A percentile compares a stretch with the other conserved stretches of the same genome.
Evolutionary conservation across 2,113 vertebrate species (phyloP).

Genomic region (Tor tambroides): DNA sequence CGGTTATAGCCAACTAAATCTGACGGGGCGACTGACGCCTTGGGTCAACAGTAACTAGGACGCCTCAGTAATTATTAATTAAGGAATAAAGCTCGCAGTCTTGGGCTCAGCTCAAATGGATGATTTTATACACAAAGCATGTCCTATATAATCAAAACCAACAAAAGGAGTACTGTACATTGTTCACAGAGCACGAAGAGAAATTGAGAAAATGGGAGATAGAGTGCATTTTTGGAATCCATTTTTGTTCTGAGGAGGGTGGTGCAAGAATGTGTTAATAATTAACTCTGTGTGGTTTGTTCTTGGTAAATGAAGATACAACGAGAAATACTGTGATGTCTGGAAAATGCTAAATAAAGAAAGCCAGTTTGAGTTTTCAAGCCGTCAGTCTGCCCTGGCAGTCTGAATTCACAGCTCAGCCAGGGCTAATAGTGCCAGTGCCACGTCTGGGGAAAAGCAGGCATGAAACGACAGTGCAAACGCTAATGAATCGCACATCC

Average conservation of each 20-base stretch:
- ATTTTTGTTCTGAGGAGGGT: constrained; percentile 20
- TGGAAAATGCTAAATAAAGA: constrained; percentile 77
- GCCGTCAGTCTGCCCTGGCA: constrained; percentile 71
- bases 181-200: constrained; percentile 52
- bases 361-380: constrained; percentile 69
- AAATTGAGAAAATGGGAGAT: not conserved
- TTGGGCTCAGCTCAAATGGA: constrained; percentile 60
- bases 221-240: not conserved
- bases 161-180: constrained; percentile 44
- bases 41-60: constrained; percentile 43
- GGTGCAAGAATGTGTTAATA: constrained; percentile 62
- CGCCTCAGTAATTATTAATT: constrained; percentile 43
- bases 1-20: constrained; percentile 6
- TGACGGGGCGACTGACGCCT: constrained; percentile 32
- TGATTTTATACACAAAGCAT: constrained; percentile 59
- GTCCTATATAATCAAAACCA: constrained; percentile 57
- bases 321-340: constrained; percentile 72
- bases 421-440: constrained; percentile 70
- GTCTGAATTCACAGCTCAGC: constrained; percentile 68
- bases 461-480: constrained; percentile 67
- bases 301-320: constrained; percentile 65
- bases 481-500: constrained; percentile 72
- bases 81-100: constrained; percentile 39
- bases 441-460: constrained; percentile 67
- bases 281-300: constrained; percentile 70